Conservation (phyloP, 2,797 vertebrate species). For the Sebastes trivittatus region DNA sequence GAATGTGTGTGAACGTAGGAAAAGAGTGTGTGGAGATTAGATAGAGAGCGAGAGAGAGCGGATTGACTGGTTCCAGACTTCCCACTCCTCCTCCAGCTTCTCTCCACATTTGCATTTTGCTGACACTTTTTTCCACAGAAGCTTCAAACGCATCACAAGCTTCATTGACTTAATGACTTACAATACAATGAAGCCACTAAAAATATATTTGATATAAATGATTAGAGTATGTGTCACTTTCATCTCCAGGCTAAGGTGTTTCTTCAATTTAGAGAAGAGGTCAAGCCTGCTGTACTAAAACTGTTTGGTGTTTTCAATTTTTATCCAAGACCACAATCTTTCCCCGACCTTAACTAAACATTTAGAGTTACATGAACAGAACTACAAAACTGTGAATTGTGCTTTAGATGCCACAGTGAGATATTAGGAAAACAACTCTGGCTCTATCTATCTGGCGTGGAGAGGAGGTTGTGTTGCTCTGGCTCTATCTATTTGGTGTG, state of each 20-base stretch:
- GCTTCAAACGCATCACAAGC: neutral
- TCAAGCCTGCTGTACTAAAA: neutral
- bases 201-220: neutral
- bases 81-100: constrained; percentile 11
- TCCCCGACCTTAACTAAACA: neutral
- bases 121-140: neutral
- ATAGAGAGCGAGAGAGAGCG: constrained; percentile 13
- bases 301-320: neutral
- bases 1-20: constrained; percentile 2
- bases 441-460: no score
- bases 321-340: neutral
- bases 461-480: no score
- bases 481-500: no score
- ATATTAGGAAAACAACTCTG: neutral
- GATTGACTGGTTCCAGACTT: constrained; percentile 29
- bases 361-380: neutral
- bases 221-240: neutral
- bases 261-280: neutral
- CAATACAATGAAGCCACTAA: neutral
- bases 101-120: constrained; percentile 15
- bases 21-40: constrained; percentile 13
- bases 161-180: neutral
- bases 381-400: neutral
- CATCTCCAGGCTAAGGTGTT: neutral
- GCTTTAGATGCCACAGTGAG: neutral